These are phyloP conservation scores for Phocoena phocoena DNA, from an alignment of 2,113 vertebrate genomes.

Conservation along the genomic window DNA sequence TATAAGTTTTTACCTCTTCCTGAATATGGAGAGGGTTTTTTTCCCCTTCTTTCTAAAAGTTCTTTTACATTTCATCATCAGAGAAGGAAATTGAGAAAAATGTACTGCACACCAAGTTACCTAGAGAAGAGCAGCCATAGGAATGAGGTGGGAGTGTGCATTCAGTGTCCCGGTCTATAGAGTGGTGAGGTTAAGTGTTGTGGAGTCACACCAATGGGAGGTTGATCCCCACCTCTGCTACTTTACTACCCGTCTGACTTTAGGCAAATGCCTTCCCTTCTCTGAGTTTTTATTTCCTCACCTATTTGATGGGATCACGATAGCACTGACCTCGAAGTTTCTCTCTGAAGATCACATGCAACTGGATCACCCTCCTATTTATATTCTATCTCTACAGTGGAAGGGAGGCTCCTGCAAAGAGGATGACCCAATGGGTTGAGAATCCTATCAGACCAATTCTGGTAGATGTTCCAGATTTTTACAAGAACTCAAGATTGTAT, in stretches of 20 bases:
- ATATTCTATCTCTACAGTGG: too few relatives aligned
- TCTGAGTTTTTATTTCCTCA: conserved; percentile 22
- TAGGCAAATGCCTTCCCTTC: neutral
- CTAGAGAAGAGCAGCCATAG: neutral
- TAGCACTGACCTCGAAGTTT: neutral
- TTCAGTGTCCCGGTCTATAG: neutral
- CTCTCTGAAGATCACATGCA: neutral
- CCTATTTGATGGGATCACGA: neutral
- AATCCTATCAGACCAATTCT: neutral
- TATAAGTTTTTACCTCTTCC: neutral
- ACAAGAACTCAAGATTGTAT: neutral
- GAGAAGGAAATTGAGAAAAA: conserved; percentile 27
- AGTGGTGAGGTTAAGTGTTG: neutral
- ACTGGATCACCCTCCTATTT: neutral
- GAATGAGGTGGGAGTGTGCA: neutral
- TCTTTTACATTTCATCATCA: neutral
- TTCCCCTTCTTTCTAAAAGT: neutral
- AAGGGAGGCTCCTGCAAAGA: neutral
- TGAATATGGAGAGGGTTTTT: neutral
- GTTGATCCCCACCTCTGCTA: neutral
- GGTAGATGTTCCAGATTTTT: neutral
- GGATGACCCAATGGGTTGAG: neutral
- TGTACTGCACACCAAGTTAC: neutral
- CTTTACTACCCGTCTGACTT: neutral
- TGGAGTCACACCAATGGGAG: neutral